Base-by-base conservation (phyloP, 1,140 invertebrate species). In the Papilio dardanus region DNA sequence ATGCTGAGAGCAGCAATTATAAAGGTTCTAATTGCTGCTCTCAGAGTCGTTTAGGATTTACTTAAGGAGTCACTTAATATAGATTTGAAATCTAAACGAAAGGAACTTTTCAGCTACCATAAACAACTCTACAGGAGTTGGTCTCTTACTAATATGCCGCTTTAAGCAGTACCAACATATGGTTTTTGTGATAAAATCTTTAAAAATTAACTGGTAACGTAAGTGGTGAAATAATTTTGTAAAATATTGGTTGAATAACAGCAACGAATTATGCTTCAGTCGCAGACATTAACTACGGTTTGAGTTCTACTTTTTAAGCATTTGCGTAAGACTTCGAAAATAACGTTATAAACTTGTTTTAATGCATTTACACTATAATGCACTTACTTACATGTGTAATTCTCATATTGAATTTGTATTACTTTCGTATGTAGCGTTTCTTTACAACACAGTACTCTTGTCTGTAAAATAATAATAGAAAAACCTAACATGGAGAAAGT, bases 241-340 rank as follows among this genome's bases (percentile, higher is more conserved):
- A 69, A 69, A 35, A 37, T 40, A 69, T 69, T 21, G 2, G 31
- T 67, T 67, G 35, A 40, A 69, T 69, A 69, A 69, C 35, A 28
- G 67, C 31, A 40, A 37, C n/a, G 19, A 69, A 69, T 37, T 69
- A 69, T 21, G 67, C 42, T 40, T 40, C 33, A 69, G 12, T 69
- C 33, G 67, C 21, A 10, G 67, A 69, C 14, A 33, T 35, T 66
- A 66, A 66, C 24, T 21, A 62, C 24, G 12, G 50, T 54, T 12
- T 12, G 54, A 62, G 54, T 16, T 62, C 54, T 62, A 62, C 54
- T 62, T 62, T 62, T 62, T 28, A 30, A 62, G 54, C 10, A 62
- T 30, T 62, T 62, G 10, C 54, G 54, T 62, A 62, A 62, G 24
- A 62, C 24, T 62, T 62, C 4, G 14, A 28, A 62, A 62, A 62